Evolutionary conservation across 1,140 invertebrate genomes (phyloP), one percentile per base, ranked within the genome.

Genomic region (Sitophilus oryzae): DNA sequence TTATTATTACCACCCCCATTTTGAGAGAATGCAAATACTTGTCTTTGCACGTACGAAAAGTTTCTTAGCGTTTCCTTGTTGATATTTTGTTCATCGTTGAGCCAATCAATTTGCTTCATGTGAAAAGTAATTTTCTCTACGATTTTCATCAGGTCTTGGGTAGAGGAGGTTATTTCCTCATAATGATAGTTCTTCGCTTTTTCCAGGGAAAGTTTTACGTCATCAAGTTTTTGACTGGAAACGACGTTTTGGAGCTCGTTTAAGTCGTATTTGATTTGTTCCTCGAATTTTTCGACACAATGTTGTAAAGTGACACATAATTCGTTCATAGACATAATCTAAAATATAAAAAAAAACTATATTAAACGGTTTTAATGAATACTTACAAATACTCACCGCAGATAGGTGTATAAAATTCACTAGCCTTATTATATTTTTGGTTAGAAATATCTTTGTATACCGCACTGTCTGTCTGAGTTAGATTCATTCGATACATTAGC

Each of bases 181-280:
- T 59, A 63, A 36, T 63, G 61, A n/a, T 59, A 57, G 20, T 63
- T 55, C 34, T 65, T 63, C n/a, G 54, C 59, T 35, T 49, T 56
- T 51, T 65, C 61, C 18, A 63, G 20, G 9, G 58, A 51, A 8
- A 54, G 6, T 15, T 34, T 38, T 2, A 44, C 42, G 3, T 64
- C 52, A 19, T 40, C 25, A 5, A 47, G 16, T n/a, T 34, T 42
- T 14, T 60, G 37, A 3, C 23, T 40, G 14, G 23, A 36, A 1
- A 61, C 23, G 8, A 44, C 6, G 14, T 62, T 56, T 15, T 52
- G 23, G 9, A 23, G 45, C 14, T 56, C 53, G 36, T 56, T 56
- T 20, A 62, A 51, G 34, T 48, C 58, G 1, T 6, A 25, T 40
- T 47, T 50, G 2, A 63, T 35, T 37, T 61, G 58, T 8, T 53